Conservation (phyloP, 2,888 invertebrate genomes). For the Hirtodrosophila confusa region DNA sequence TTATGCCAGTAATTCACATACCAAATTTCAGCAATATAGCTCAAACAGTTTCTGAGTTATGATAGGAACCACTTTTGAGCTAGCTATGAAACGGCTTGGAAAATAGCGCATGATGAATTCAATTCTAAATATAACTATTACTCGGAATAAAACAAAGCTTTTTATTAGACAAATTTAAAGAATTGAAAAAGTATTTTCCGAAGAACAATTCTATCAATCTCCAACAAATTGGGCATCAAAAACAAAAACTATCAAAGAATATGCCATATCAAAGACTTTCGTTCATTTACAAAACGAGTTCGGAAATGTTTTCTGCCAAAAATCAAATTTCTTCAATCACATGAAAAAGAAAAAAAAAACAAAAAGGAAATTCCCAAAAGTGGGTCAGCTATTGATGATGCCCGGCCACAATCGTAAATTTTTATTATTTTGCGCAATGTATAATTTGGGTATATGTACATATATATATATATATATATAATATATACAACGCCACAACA, state of each 20-base stretch:
- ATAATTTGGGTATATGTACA: constrained; percentile 39
- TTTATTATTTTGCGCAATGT: constrained; percentile 57
- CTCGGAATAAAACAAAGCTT: too few relatives aligned
- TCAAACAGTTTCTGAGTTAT: too few relatives aligned
- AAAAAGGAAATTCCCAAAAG: constrained; percentile 15
- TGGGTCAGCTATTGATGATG: constrained; percentile 58
- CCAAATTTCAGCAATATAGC: too few relatives aligned
- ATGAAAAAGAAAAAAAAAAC: not conserved
- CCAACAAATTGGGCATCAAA: constrained; percentile 3
- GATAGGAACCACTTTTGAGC: too few relatives aligned
- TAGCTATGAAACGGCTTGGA: too few relatives aligned
- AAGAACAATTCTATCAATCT: constrained; percentile 28
- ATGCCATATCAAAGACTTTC: constrained; percentile 34
- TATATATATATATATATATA: too few relatives aligned
- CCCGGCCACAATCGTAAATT: constrained; percentile 45
- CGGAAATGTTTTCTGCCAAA: constrained; percentile 23
- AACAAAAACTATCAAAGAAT: constrained; percentile 29
- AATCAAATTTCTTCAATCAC: constrained; percentile 48
- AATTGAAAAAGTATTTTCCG: too few relatives aligned
- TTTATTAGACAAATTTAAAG: not conserved
- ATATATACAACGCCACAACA: constrained; percentile 9
- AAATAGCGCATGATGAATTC: too few relatives aligned
- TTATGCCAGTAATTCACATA: too few relatives aligned
- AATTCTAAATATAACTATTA: too few relatives aligned
- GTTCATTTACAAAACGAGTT: constrained; percentile 28